These are phyloP conservation scores for Hystrix cristata DNA, from an alignment of 2,113 vertebrate species.

Conservation along the genomic window DNA sequence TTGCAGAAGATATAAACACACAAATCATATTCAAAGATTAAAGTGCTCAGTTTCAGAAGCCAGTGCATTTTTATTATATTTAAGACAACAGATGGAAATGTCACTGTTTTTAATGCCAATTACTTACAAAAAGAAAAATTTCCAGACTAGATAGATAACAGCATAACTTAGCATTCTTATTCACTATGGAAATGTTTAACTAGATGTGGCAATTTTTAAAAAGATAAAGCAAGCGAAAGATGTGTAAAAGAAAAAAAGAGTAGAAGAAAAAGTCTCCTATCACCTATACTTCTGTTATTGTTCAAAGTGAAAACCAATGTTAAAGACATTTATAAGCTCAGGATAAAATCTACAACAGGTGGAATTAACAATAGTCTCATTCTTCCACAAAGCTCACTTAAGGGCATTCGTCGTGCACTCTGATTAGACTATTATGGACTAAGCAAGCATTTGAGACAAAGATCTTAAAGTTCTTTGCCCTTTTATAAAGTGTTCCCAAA, in stretches of 20 bases:
- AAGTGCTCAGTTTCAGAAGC: not conserved
- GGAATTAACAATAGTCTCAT: constrained; percentile 28
- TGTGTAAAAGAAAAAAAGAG: not conserved
- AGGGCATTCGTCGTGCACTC: not conserved
- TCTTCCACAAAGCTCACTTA: constrained; percentile 32
- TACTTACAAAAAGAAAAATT: constrained; percentile 47
- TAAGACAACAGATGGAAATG: constrained; percentile 47
- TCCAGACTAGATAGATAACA: not conserved
- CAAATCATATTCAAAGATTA: constrained; percentile 24
- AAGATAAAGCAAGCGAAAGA: constrained; percentile 47
- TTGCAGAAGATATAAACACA: constrained; percentile 6
- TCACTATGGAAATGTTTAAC: not conserved
- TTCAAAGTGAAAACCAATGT: constrained; percentile 52
- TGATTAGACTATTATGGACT: not conserved
- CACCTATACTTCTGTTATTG: not conserved
- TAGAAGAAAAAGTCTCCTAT: not conserved
- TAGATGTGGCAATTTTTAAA: constrained; percentile 11
- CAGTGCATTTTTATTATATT: not conserved
- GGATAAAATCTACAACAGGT: constrained; percentile 65
- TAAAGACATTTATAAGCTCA: constrained; percentile 22
- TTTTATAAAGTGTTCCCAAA: constrained; percentile 1
- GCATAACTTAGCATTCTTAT: not conserved
- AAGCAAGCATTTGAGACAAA: constrained; percentile 42
- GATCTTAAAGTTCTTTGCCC: constrained; percentile 57
- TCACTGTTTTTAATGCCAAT: not conserved